phyloP scores from a whole-genome alignment of 2,113 vertebrate species.

The Heterotis niloticus region DNA sequence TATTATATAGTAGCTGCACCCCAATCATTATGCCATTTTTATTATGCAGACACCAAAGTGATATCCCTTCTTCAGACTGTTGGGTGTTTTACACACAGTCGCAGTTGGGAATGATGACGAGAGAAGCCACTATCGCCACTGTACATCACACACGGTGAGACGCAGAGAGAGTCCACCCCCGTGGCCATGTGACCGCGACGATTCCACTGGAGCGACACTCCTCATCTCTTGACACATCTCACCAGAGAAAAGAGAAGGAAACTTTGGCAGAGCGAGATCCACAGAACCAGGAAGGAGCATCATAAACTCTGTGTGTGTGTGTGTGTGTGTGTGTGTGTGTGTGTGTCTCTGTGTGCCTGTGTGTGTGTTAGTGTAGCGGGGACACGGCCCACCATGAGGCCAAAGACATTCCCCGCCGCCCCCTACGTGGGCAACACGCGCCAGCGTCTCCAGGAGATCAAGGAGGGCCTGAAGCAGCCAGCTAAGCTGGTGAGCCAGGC shows the following conservation, averaged over 20 bases:
- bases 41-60: too few species aligned
- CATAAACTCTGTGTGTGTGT: conserved; percentile 11
- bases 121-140: conserved; percentile 45
- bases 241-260: neutral
- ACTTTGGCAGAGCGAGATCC: neutral
- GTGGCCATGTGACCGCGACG: conserved; percentile 49
- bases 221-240: neutral
- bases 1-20: too few species aligned
- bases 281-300: neutral
- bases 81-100: conserved; percentile 48
- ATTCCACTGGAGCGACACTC: neutral
- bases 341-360: conserved; percentile 29
- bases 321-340: conserved; percentile 20
- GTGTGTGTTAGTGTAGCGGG: conserved; percentile 2
- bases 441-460: conserved; percentile 92
- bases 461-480: conserved; percentile 94
- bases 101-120: conserved; percentile 51
- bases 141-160: conserved; percentile 56
- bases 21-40: too few species aligned
- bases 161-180: conserved; percentile 60
- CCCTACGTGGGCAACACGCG: conserved; percentile 94
- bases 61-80: neutral
- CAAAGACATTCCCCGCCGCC: conserved; percentile 96
- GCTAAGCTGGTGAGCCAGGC: conserved; percentile 82
- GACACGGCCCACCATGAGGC: conserved; percentile 81